Percentiles rank a stretch among this genome's conserved stretches.
phyloP scores from a whole-genome alignment of 2,888 invertebrate species.

The Eupithecia tripunctaria region DNA sequence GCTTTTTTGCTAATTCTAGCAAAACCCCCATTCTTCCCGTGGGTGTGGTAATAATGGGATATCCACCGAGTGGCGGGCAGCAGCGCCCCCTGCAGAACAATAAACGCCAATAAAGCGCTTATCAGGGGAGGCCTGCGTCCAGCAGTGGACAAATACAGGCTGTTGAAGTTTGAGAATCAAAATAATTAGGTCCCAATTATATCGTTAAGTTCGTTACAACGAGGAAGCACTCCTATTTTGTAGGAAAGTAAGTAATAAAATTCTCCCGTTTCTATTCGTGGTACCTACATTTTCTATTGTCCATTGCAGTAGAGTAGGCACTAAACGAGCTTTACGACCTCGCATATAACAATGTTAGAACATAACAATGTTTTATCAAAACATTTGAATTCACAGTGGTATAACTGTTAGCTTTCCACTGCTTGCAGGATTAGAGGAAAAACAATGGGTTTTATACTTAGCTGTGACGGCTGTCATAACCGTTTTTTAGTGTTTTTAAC shows the following conservation, averaged over 20 bases:
- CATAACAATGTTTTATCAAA: not conserved
- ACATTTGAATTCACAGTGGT: conserved; percentile 1
- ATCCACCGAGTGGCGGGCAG: too few species aligned
- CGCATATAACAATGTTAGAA: not conserved
- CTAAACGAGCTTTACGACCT: conserved; percentile 2
- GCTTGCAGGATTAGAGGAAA: conserved; percentile 18
- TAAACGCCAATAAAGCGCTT: too few species aligned
- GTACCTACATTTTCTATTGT: not conserved
- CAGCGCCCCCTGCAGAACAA: too few species aligned
- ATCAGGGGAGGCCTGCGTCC: too few species aligned
- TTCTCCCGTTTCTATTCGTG: not conserved
- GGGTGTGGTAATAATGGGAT: too few species aligned
- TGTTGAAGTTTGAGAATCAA: too few species aligned
- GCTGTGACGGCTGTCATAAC: conserved; percentile 23
- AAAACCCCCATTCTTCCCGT: too few species aligned
- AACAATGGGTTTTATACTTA: conserved; percentile 28
- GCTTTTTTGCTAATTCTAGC: too few species aligned
- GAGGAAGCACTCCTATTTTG: not conserved
- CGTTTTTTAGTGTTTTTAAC: conserved; percentile 6
- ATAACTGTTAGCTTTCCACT: not conserved
- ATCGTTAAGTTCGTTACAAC: not conserved
- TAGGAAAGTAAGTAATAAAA: not conserved
- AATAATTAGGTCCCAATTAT: too few species aligned
- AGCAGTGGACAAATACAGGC: too few species aligned
- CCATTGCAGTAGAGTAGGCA: not conserved